Conservation (phyloP, 2,888 invertebrate genomes). For the Latheticus oryzae region DNA sequence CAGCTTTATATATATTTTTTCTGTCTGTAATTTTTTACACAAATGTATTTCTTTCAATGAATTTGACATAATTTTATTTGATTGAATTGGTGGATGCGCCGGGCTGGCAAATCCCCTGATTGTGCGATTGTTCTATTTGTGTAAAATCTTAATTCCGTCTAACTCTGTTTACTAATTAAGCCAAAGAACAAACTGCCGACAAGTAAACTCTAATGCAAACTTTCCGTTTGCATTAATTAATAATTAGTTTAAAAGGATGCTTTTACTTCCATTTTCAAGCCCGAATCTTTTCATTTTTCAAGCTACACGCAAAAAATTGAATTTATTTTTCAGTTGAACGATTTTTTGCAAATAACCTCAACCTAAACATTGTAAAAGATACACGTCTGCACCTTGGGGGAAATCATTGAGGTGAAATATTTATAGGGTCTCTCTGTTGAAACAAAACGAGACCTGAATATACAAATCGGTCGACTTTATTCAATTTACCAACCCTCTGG, state of each 20-base stretch:
- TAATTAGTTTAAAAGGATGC: conserved; percentile 24
- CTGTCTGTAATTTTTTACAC: too few species aligned
- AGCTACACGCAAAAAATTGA: conserved; percentile 1
- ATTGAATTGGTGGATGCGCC: conserved; percentile 9
- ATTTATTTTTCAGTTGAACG: conserved; percentile 1
- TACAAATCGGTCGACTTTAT: conserved; percentile 51
- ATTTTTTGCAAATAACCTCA: conserved; percentile 22
- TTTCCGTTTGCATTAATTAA: conserved; percentile 36
- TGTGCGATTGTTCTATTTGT: too few species aligned
- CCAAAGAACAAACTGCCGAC: conserved; percentile 24
- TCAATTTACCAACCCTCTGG: conserved; percentile 45
- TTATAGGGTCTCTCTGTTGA: conserved; percentile 50
- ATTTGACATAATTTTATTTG: neutral
- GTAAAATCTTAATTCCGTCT: too few species aligned
- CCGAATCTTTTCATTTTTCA: conserved; percentile 2
- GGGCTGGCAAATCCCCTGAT: neutral
- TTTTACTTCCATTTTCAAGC: conserved; percentile 4
- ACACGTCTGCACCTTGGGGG: conserved; percentile 53
- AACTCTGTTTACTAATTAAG: conserved; percentile 36
- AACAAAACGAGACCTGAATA: conserved; percentile 53
- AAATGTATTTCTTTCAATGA: too few species aligned
- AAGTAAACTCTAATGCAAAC: conserved; percentile 17
- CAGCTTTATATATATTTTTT: too few species aligned
- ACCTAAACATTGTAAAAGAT: conserved; percentile 37
- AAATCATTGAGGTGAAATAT: conserved; percentile 57